These are phyloP conservation scores for Machimus atricapillus DNA, from an alignment of 2,888 invertebrate species.

Conservation along the genomic window DNA sequence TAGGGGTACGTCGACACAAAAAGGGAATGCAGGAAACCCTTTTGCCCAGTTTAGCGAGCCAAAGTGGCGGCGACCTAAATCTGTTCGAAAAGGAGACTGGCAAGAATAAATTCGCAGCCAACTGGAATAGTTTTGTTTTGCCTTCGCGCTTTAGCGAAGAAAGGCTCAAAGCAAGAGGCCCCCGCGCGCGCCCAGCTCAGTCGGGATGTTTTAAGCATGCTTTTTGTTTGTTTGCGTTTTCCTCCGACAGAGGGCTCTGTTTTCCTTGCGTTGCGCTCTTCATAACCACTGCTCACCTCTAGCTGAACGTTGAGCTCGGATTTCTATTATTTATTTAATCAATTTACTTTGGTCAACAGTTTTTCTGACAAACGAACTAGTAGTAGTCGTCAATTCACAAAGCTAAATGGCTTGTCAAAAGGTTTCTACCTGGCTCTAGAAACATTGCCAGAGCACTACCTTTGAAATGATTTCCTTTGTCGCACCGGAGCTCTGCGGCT, in stretches of 20 bases:
- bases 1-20: neutral
- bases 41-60: slow-evolving; percentile 28
- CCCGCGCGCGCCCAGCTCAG: neutral
- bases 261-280: neutral
- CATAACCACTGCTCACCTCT: neutral
- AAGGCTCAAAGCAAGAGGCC: slow-evolving; percentile 17
- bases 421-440: neutral
- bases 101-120: slow-evolving; percentile 8
- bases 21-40: neutral
- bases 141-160: slow-evolving; percentile 23
- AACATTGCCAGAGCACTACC: slow-evolving; percentile 1
- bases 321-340: slow-evolving; percentile 35
- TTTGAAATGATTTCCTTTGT: slow-evolving; percentile 17
- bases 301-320: neutral
- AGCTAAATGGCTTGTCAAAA: slow-evolving; percentile 2
- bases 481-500: neutral
- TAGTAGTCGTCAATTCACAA: slow-evolving; percentile 15
- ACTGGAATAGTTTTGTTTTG: slow-evolving; percentile 37
- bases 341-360: slow-evolving; percentile 30
- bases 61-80: slow-evolving; percentile 34
- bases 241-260: neutral
- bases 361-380: slow-evolving; percentile 15
- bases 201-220: neutral
- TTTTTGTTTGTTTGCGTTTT: neutral
- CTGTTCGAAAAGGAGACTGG: neutral